phyloP scores from a whole-genome alignment of 1,140 invertebrate genomes.

The Drosophila mojavensis region DNA sequence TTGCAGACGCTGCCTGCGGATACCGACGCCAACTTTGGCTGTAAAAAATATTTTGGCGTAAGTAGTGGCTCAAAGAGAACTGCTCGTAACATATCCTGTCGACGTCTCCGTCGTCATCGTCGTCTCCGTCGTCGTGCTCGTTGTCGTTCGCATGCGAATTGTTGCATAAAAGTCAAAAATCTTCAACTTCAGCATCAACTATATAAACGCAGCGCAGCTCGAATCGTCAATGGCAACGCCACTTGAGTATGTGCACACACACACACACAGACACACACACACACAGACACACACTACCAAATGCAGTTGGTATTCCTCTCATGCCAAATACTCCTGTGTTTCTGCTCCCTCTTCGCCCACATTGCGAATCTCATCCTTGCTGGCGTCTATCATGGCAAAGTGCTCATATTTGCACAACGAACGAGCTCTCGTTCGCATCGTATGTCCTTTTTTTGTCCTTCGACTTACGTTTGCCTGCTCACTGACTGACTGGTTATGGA shows the following conservation, averaged over 20 bases:
- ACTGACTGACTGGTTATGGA: conserved; percentile 70
- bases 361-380: conserved; percentile 37
- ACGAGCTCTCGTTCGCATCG: conserved; percentile 41
- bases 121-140: conserved; percentile 19
- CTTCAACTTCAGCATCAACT: conserved; percentile 78
- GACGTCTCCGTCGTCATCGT: conserved; percentile 10
- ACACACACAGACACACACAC: conserved; percentile 7
- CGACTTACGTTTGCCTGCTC: conserved; percentile 65
- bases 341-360: neutral
- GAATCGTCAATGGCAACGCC: conserved; percentile 79
- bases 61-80: conserved; percentile 37
- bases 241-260: conserved; percentile 61
- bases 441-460: conserved; percentile 81
- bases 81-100: conserved; percentile 57
- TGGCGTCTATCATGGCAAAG: conserved; percentile 75
- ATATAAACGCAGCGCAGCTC: conserved; percentile 66
- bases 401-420: conserved; percentile 75
- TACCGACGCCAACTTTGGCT: conserved; percentile 46
- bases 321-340: conserved; percentile 30
- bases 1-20: conserved; percentile 38
- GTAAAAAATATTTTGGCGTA: conserved; percentile 44
- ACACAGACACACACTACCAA: neutral
- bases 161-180: conserved; percentile 82
- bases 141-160: conserved; percentile 68
- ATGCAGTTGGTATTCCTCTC: conserved; percentile 38